Evolutionary conservation across 2,797 vertebrate genomes (phyloP).

Genomic region (Buceros bicornis): DNA sequence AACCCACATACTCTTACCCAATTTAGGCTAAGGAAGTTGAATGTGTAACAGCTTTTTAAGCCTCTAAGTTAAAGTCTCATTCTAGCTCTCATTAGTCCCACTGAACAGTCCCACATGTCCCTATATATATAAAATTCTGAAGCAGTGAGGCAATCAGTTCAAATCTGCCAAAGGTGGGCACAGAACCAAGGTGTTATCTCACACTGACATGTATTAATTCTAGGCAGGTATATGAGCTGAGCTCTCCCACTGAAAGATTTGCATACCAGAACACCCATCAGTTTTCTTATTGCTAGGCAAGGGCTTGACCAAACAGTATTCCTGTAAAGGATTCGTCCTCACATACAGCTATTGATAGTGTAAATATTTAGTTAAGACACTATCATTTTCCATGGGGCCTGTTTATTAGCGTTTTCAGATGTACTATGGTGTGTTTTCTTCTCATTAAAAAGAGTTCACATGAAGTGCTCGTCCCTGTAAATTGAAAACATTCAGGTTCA

Average conservation of each 20-base stretch:
- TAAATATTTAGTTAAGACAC: constrained; percentile 55
- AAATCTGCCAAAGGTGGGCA: background rate
- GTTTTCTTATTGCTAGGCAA: constrained; percentile 36
- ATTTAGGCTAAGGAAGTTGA: background rate
- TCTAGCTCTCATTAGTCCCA: background rate
- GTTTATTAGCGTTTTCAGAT: constrained; percentile 21
- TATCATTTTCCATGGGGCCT: constrained; percentile 15
- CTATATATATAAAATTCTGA: background rate
- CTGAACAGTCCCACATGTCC: background rate
- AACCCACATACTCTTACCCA: background rate
- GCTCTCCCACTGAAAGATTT: constrained; percentile 8
- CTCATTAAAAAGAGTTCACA: constrained; percentile 12
- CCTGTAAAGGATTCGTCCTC: constrained; percentile 1
- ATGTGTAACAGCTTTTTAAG: background rate
- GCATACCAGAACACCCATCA: constrained; percentile 3
- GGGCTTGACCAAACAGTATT: constrained; percentile 49
- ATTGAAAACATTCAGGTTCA: constrained; percentile 60
- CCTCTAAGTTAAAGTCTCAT: background rate
- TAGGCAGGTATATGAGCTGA: background rate
- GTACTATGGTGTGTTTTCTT: background rate
- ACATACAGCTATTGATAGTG: constrained; percentile 12
- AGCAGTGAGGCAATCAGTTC: background rate
- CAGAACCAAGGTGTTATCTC: constrained; percentile 27
- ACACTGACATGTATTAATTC: background rate
- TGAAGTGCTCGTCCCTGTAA: constrained; percentile 46